Evolutionary conservation across 2,797 vertebrate species (phyloP).

Genomic region (Steatocranus sp.): DNA sequence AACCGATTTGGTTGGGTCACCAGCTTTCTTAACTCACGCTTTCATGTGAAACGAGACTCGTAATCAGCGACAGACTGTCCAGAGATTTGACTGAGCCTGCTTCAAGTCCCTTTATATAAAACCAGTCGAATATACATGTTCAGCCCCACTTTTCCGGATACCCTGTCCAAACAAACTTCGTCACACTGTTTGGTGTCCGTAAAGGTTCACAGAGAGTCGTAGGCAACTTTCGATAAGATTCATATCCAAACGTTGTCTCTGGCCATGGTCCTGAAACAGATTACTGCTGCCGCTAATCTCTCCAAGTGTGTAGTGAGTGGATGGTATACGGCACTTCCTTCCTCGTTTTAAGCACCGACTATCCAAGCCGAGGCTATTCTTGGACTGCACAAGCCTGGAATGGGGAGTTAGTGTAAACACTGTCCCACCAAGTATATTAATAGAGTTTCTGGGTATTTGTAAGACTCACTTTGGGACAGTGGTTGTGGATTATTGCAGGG

Average conservation of each 20-base stretch:
- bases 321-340: conserved; percentile 65
- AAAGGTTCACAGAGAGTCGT: background rate
- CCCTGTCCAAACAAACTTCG: conserved; percentile 22
- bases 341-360: conserved; percentile 33
- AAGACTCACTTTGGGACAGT: background rate
- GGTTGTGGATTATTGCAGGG: background rate
- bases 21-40: background rate
- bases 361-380: conserved; percentile 54
- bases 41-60: background rate
- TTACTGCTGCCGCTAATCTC: conserved; percentile 72
- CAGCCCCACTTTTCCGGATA: conserved; percentile 6
- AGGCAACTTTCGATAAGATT: conserved; percentile 44
- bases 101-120: conserved; percentile 7
- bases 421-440: conserved; percentile 14
- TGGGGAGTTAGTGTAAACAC: conserved; percentile 49
- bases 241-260: conserved; percentile 57
- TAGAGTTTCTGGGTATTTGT: conserved; percentile 8
- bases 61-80: background rate
- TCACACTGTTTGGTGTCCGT: background rate
- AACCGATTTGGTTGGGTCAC: background rate
- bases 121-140: conserved; percentile 16
- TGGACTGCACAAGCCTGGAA: conserved; percentile 41
- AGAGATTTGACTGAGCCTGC: background rate
- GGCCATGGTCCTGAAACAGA: conserved; percentile 74
- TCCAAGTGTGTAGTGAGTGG: conserved; percentile 55